Base-by-base conservation (phyloP, 2,797 vertebrate species). In the Brotula barbata region DNA sequence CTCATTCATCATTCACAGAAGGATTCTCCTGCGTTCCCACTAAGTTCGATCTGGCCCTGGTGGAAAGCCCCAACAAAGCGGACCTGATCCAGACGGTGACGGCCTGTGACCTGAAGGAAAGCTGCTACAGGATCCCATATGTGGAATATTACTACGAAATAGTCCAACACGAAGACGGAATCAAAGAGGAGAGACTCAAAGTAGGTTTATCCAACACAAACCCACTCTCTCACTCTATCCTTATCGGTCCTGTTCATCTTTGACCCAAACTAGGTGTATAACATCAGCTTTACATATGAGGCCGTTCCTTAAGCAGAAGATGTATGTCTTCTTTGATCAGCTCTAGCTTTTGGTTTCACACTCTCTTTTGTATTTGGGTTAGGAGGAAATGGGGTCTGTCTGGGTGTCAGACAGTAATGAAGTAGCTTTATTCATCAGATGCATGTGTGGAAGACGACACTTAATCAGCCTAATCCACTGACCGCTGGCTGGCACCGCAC, bases 1-100 rank as follows among this genome's bases (percentile, higher is more conserved):
- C 48, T 42, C 17, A n/a, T 50, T 4, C 0, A 43, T 73, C 55
- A 3, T 62, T 39, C 25, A 40, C 68, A 91, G 90, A 88, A 41
- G 91, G 92, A 48, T 87, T 94, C 69, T 89, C 83, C 52, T 94
- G 91, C 4, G 22, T 89, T 12, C 92, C 93, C 58, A 92, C 82
- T 2, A 90, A 88, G 77, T 92, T 94, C 50, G 89, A 81, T 68
- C 82, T 89, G 0, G 85, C 83, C 11, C 69, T 92, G 33, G 73
- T 94, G 72, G 88, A 91, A 76, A 93, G 57, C 1, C 89, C 89
- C 0, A 90, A 84, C 14, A 90, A 88, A 59, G 69, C 76, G 45
- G 89, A 92, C n/a, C 51, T 91, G 22, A 68, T 93, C 77, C 77
- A 36, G 77, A 93, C 51, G 0, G 87, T 91, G 73, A 67, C 48